Base-by-base conservation (phyloP, 2,888 invertebrate species). In the Hirtodrosophila trivittata region DNA sequence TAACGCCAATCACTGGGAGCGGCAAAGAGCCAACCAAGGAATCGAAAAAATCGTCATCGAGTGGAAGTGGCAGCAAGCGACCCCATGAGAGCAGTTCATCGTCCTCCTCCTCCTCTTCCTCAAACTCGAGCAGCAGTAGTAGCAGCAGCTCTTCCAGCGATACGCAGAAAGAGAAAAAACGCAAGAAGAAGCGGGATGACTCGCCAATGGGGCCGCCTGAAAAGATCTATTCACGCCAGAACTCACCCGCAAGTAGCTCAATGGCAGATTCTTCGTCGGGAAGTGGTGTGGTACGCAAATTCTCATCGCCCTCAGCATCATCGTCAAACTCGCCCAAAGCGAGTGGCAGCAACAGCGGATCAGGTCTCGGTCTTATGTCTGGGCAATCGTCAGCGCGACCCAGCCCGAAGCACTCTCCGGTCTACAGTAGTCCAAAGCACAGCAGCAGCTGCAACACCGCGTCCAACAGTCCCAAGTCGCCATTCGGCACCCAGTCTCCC, bases 401-500 rank as follows among this genome's bases (percentile, higher is more conserved):
- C 71, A 95, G 95, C 86, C 95, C 78, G 3, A 93, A 95, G 83
- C 94, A 92, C 66, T 95, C 95, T 4, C 95, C 70, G 0, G 70
- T 70, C 5, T 70, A 70, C 46, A 70, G 70, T 66, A 70, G 70
- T 18, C 95, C 78, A 1, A 93, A 95, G 86, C 94, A 92, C 67
- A 94, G 93, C 87, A 95, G 95, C 3, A 95, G 95, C 89, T 95
- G 95, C 75, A 76, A 71, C 49, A 90, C 94, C 8, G 93, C 94
- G 13, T 93, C 94, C 63, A 94, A 94, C 52, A 95, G 94, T 89
- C 95, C 95, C 76, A 96, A 95, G 91, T 95, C 94, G 87, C 89
- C 89, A 1, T 95, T 95, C 87, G 94, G 94, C 45, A 94, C 94
- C 12, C 94, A 94, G 9, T 96, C 96, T 10, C 96, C 96, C 13